A percentile compares a stretch with the other conserved stretches of the same genome.
Evolutionary conservation across 2,888 invertebrate species (phyloP).

Genomic region (Agrotis clavis): DNA sequence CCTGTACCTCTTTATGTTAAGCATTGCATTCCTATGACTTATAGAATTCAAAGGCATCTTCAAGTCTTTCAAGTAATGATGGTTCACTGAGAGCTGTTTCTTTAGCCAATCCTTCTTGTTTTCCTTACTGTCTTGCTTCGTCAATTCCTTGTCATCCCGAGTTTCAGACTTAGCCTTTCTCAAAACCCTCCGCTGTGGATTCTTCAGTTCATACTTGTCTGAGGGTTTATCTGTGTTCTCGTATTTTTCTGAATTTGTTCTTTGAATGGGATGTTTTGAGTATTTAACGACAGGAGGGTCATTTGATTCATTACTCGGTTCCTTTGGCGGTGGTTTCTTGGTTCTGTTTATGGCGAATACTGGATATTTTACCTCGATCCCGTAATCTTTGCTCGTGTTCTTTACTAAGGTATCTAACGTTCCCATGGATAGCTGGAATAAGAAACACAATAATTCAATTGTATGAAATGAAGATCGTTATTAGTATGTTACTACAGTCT

Average conservation of each 20-base stretch:
- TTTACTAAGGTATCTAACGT: constrained; percentile 91
- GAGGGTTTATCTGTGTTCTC: constrained; percentile 69
- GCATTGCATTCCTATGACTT: constrained; percentile 96
- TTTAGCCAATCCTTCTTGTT: constrained; percentile 87
- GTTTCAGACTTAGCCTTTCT: constrained; percentile 78
- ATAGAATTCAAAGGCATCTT: constrained; percentile 95
- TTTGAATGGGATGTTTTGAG: constrained; percentile 73
- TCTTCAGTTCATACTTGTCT: constrained; percentile 77
- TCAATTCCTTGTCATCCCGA: constrained; percentile 80
- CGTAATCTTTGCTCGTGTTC: constrained; percentile 73
- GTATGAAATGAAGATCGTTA: neutral
- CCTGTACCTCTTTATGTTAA: constrained; percentile 95
- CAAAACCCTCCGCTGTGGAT: constrained; percentile 72
- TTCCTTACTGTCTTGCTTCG: constrained; percentile 85
- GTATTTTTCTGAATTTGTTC: constrained; percentile 82
- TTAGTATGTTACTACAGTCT: neutral
- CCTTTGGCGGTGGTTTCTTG: constrained; percentile 55
- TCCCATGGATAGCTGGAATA: constrained; percentile 91
- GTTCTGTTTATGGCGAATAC: constrained; percentile 70
- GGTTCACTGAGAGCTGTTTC: constrained; percentile 90
- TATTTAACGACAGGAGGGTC: constrained; percentile 77
- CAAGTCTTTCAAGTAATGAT: constrained; percentile 94
- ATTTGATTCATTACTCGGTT: constrained; percentile 67
- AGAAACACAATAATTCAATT: neutral
- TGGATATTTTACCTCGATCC: constrained; percentile 76